Evolutionary conservation across 2,888 invertebrate species (phyloP).

Genomic region (Myathropa florea): DNA sequence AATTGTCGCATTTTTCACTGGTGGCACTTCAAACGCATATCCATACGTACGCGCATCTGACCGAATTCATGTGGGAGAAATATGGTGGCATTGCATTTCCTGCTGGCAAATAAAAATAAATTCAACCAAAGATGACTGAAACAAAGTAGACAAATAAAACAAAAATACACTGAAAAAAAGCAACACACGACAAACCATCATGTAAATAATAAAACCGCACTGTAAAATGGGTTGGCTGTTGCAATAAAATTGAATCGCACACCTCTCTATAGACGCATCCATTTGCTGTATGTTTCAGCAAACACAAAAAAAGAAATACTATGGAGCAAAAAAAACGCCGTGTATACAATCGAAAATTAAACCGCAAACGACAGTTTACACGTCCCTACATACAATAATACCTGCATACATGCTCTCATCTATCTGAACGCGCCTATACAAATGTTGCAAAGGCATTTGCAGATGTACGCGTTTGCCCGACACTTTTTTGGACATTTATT

Average conservation of each 20-base stretch:
- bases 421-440: not conserved
- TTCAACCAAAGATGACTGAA: constrained; percentile 41
- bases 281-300: constrained; percentile 44
- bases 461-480: not conserved
- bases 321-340: constrained; percentile 8
- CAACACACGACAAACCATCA: constrained; percentile 62
- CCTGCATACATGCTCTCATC: not conserved
- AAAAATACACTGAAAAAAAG: constrained; percentile 1
- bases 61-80: constrained; percentile 59
- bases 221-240: constrained; percentile 71
- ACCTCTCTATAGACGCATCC: constrained; percentile 56
- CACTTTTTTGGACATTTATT: constrained; percentile 35
- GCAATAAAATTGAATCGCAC: constrained; percentile 75
- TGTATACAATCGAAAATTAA: constrained; percentile 75
- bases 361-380: constrained; percentile 78
- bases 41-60: constrained; percentile 2
- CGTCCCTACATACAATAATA: constrained; percentile 49
- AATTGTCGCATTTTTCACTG: constrained; percentile 56
- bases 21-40: constrained; percentile 52
- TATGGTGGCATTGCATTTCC: constrained; percentile 64
- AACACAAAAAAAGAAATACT: constrained; percentile 19
- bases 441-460: not conserved
- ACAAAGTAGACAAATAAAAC: constrained; percentile 19
- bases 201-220: constrained; percentile 80
- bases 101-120: constrained; percentile 61